Percentiles rank a stretch among this genome's conserved stretches.
Evolutionary conservation across 2,113 vertebrate species (phyloP).

Genomic region (Seriola dumerili): DNA sequence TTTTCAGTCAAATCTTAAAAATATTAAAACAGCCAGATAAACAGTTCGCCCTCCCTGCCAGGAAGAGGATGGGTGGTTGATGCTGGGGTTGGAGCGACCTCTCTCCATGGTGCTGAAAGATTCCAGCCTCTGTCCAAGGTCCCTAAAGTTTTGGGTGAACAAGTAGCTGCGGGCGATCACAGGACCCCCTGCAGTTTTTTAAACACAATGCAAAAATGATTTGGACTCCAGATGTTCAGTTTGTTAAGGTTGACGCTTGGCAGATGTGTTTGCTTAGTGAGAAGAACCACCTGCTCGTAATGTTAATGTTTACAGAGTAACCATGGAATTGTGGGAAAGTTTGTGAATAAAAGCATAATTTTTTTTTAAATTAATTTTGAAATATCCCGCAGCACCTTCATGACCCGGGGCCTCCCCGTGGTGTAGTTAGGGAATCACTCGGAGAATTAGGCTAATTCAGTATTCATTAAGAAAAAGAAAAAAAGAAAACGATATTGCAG

Average conservation of each 20-base stretch:
- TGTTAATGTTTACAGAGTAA: too few relatives aligned
- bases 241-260: background rate
- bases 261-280: background rate
- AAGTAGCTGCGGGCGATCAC: background rate
- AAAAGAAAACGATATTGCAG: too few relatives aligned
- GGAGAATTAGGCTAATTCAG: too few relatives aligned
- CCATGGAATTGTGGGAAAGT: background rate
- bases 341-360: background rate
- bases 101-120: slow-evolving; percentile 63
- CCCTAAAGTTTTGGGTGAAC: background rate
- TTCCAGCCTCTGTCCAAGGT: slow-evolving; percentile 24
- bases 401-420: too few relatives aligned
- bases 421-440: too few relatives aligned
- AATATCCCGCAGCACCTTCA: background rate
- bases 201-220: background rate
- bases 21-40: too few relatives aligned
- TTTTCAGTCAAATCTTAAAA: background rate
- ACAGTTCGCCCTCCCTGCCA: background rate
- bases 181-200: too few relatives aligned
- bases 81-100: background rate
- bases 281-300: too few relatives aligned
- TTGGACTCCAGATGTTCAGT: background rate
- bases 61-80: background rate
- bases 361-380: background rate
- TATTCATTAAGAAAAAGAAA: too few relatives aligned